These are phyloP conservation scores for Sebastes vulpes DNA, from an alignment of 2,797 vertebrate genomes.

Conservation along the genomic window DNA sequence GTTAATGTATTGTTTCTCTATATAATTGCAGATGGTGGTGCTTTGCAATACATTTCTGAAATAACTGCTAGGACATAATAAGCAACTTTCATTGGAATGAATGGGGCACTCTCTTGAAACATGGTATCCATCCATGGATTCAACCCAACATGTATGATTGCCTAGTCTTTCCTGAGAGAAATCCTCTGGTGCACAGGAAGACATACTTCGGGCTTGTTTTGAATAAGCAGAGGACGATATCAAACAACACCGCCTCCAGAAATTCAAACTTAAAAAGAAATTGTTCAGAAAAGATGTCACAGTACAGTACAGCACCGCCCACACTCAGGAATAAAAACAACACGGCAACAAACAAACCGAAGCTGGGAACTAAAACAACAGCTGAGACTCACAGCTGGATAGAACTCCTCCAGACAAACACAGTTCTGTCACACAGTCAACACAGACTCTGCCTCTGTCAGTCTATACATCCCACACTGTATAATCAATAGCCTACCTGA, in stretches of 20 bases:
- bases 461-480: not conserved
- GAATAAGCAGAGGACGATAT: not conserved
- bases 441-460: not conserved
- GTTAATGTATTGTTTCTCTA: not conserved
- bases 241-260: not conserved
- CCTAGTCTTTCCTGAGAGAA: not conserved
- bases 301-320: not conserved
- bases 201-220: not conserved
- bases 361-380: not conserved
- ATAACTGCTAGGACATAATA: not conserved
- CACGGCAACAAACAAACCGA: not conserved
- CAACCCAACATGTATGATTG: not conserved
- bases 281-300: not conserved
- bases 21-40: not conserved
- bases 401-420: not conserved
- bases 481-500: not conserved
- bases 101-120: not conserved
- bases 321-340: not conserved
- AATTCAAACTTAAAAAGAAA: not conserved
- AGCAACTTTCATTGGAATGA: not conserved
- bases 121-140: not conserved
- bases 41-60: no score
- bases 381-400: slow-evolving; percentile 15
- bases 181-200: not conserved
- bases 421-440: not conserved